A percentile compares a stretch with the other conserved stretches of the same genome.
Conservation (phyloP, 2,113 vertebrate species). For the Lophura nycthemera region DNA sequence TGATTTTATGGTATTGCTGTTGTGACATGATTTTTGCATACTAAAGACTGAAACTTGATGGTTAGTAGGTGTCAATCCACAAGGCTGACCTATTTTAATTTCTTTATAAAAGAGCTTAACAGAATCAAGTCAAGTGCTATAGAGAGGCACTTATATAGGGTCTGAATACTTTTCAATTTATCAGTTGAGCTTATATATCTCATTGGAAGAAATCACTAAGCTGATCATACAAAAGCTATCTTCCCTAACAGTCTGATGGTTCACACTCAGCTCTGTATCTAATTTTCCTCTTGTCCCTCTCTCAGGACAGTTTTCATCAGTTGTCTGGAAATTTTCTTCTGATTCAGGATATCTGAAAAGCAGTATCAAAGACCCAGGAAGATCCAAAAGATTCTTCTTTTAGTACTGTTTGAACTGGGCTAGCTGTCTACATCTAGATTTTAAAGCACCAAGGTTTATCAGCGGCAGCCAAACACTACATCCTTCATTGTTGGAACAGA, state of each 20-base stretch:
- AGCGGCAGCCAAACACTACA: neutral
- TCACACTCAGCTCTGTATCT: neutral
- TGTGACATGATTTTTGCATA: accelerated
- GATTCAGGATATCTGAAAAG: neutral
- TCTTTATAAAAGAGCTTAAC: neutral
- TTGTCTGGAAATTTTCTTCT: neutral
- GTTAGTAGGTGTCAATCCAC: accelerated
- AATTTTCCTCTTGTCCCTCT: neutral
- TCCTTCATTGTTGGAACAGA: neutral
- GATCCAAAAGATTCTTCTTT: neutral
- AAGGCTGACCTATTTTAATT: neutral
- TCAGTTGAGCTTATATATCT: neutral
- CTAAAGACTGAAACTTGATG: neutral
- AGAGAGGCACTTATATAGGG: neutral
- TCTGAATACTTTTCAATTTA: neutral
- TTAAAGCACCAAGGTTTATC: neutral
- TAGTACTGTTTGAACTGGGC: neutral
- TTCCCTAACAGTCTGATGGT: neutral
- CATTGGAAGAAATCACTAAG: neutral
- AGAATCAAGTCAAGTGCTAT: neutral
- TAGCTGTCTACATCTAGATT: neutral
- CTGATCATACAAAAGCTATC: neutral
- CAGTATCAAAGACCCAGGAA: neutral
- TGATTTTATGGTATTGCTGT: neutral
- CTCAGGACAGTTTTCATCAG: neutral